These are phyloP conservation scores for Bombycilla garrulus DNA, from an alignment of 2,113 vertebrate species.

Conservation along the genomic window DNA sequence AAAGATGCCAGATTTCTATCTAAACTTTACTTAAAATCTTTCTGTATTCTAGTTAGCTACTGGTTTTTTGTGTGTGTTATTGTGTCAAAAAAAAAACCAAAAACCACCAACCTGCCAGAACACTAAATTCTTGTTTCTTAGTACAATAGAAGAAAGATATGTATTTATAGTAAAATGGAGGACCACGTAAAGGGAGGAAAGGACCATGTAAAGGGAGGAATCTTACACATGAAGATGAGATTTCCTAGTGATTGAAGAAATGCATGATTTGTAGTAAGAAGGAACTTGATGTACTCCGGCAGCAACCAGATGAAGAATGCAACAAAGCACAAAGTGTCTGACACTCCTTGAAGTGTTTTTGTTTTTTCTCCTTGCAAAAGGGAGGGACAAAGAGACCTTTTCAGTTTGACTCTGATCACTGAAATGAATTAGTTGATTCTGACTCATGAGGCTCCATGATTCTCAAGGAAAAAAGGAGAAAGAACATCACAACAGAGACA, in stretches of 20 bases:
- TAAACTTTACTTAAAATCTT: not conserved
- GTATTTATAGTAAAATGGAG: not conserved
- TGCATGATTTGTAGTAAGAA: not conserved
- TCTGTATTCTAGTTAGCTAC: not conserved
- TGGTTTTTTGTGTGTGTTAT: not conserved
- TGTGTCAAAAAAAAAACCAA: not conserved
- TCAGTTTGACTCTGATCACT: not conserved
- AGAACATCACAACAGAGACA: not conserved
- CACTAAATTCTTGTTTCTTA: not conserved
- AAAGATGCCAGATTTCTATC: not conserved
- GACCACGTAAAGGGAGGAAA: not conserved
- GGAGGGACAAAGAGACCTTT: not conserved
- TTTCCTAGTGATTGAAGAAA: not conserved
- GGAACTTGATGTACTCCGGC: not conserved
- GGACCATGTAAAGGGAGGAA: not conserved
- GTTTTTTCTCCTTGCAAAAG: not conserved
- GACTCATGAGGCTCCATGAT: not conserved
- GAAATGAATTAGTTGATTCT: not conserved
- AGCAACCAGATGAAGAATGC: not conserved
- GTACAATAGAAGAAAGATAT: not conserved
- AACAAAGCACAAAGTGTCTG: not conserved
- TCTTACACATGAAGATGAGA: not conserved
- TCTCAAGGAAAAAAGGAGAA: not conserved
- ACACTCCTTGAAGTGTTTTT: not conserved
- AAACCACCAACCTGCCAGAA: rapidly evolving